Evolutionary conservation across 2,888 invertebrate genomes (phyloP), one percentile per base, ranked within the genome.

Genomic region (Plebejus melissa): DNA sequence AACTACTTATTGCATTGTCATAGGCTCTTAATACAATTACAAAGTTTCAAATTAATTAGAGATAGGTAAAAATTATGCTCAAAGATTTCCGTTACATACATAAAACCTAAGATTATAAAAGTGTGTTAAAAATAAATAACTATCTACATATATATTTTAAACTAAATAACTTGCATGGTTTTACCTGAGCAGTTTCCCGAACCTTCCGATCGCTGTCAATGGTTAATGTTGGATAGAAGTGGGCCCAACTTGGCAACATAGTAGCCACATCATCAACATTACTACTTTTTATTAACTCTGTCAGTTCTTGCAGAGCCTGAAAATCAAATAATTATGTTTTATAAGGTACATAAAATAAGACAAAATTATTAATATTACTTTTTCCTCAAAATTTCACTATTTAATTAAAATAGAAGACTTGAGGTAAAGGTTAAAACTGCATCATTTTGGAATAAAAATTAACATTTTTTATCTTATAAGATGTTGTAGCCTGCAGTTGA

Each of bases 181-280:
- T 72, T 72, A 94, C 94, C 88, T 95, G 96, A 0, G 96, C 94
- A 72, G 96, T 94, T 87, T 98, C 98, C 74, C 98, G 92, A 1
- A 99, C 97, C 86, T 96, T 95, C 79, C 97, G 96, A 81, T 98
- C 98, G 0, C 95, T 91, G 85, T 99, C 98, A 76, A 95, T 94
- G 1, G 96, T 95, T 54, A 98, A 89, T 79, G 94, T 94, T 79
- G 94, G 95, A 87, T 98, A 99, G 76, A 96, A 93, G 80, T 97
- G 95, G 0, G 97, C 96, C 98, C 98, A 99, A 83, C 96, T 95
- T 0, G 97, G 96, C 74, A 99, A 88, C 1, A 96, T 94, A 1
- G 95, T 91, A 84, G 96, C 96, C 0, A 97, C 94, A 58, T 94
- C 94, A n/a, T 96, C 95, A 7, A 94, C 84, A 77, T 96, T 95